Evolutionary conservation across 2,888 invertebrate genomes (phyloP).

Genomic region (Bibio marci): DNA sequence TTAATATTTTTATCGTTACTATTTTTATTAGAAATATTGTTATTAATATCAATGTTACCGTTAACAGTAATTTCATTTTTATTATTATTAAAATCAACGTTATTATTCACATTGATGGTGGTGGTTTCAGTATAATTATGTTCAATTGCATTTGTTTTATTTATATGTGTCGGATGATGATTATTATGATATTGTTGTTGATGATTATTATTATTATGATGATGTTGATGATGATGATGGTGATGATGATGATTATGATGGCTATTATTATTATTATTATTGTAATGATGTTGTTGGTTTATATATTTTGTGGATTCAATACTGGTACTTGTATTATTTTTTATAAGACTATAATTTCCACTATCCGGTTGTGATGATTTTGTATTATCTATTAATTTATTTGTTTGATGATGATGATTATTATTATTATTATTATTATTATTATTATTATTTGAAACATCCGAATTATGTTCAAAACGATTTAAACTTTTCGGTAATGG

Average conservation of each 20-base stretch:
- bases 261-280: constrained; percentile 23
- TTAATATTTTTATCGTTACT: constrained; percentile 17
- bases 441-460: constrained; percentile 21
- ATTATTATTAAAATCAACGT: constrained; percentile 14
- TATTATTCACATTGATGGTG: constrained; percentile 15
- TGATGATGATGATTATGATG: constrained; percentile 14
- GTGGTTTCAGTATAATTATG: too few species aligned
- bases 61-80: too few species aligned
- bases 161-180: constrained; percentile 9
- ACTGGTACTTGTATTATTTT: constrained; percentile 21
- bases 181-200: constrained; percentile 6
- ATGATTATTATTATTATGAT: too few species aligned
- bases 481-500: constrained; percentile 62
- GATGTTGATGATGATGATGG: not conserved
- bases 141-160: too few species aligned
- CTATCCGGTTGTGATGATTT: constrained; percentile 23
- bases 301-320: constrained; percentile 25
- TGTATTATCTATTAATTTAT: constrained; percentile 11
- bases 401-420: constrained; percentile 2
- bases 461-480: constrained; percentile 31
- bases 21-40: constrained; percentile 14
- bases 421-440: too few species aligned
- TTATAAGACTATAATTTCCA: constrained; percentile 27
- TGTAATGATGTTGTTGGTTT: constrained; percentile 21
- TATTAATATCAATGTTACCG: constrained; percentile 10